These are phyloP conservation scores for Palythoa caribaeorum DNA, from an alignment of 92 coral and sea anemone species.

Conservation along the genomic window DNA sequence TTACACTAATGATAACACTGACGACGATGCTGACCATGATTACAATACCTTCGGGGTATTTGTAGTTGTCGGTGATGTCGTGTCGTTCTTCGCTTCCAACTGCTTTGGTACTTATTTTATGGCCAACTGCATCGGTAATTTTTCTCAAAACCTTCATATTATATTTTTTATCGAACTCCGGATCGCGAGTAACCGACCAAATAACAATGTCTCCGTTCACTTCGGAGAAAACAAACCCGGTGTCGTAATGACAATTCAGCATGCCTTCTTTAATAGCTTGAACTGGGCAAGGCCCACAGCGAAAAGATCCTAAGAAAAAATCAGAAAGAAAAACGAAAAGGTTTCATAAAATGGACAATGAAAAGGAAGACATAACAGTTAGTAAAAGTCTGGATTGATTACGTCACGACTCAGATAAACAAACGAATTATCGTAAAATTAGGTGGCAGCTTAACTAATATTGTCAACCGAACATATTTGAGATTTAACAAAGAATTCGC, in stretches of 20 bases:
- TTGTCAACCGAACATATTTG: no score
- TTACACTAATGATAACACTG: no score
- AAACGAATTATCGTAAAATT: no score
- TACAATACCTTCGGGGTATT: slow-evolving; percentile 69
- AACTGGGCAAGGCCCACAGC: slow-evolving; percentile 88
- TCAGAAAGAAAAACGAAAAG: background rate
- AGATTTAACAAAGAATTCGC: no score
- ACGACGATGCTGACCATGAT: background rate
- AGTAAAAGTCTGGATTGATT: background rate
- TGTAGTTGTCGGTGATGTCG: slow-evolving; percentile 76
- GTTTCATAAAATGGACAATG: background rate
- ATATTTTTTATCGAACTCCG: background rate
- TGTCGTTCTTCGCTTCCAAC: slow-evolving; percentile 63
- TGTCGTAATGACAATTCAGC: slow-evolving; percentile 68
- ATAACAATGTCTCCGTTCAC: slow-evolving; percentile 83
- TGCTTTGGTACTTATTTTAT: slow-evolving; percentile 77
- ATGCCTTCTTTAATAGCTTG: slow-evolving; percentile 82
- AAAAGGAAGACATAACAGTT: background rate
- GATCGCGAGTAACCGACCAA: slow-evolving; percentile 65
- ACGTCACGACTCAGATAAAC: background rate
- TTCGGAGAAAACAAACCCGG: slow-evolving; percentile 82
- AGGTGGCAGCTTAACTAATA: no score
- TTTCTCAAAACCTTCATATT: slow-evolving; percentile 46
- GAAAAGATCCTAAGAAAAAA: slow-evolving; percentile 55
- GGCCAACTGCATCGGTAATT: slow-evolving; percentile 66